These are phyloP conservation scores for Syncerus caffer DNA, from an alignment of 2,797 vertebrate species.

Conservation along the genomic window DNA sequence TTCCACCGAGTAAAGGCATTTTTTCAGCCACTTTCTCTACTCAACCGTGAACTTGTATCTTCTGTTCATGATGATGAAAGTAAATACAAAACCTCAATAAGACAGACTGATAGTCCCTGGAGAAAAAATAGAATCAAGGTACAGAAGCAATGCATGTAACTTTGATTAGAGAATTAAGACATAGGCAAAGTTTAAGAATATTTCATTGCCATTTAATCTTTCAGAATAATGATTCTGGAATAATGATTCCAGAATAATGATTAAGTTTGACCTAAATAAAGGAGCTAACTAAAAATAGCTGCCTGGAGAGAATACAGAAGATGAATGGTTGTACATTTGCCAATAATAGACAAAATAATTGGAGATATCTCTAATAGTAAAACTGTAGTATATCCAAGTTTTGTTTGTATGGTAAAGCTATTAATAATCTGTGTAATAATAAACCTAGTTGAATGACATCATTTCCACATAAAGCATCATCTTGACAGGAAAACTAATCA, in stretches of 20 bases:
- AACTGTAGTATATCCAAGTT: not conserved
- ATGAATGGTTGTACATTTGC: not conserved
- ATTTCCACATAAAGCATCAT: not conserved
- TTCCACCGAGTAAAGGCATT: not conserved
- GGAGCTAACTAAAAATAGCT: not conserved
- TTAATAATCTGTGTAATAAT: not conserved
- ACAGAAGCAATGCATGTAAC: not conserved
- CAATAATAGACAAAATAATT: not conserved
- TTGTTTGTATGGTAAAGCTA: not conserved
- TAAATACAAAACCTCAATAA: not conserved
- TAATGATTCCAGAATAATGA: not conserved
- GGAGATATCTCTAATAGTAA: not conserved
- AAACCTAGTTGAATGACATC: not conserved
- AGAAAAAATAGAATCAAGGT: not conserved
- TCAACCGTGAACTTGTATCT: not conserved
- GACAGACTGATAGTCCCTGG: not conserved
- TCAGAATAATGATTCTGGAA: constrained; percentile 2
- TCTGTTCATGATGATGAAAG: not conserved
- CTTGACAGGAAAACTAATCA: not conserved
- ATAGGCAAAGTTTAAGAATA: not conserved
- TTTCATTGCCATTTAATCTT: not conserved
- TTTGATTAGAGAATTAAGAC: not conserved
- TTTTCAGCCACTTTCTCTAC: not conserved
- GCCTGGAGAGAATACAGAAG: not conserved
- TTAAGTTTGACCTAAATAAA: not conserved